phyloP scores from a whole-genome alignment of 2,113 vertebrate species.

The Pollachius pollachius region DNA sequence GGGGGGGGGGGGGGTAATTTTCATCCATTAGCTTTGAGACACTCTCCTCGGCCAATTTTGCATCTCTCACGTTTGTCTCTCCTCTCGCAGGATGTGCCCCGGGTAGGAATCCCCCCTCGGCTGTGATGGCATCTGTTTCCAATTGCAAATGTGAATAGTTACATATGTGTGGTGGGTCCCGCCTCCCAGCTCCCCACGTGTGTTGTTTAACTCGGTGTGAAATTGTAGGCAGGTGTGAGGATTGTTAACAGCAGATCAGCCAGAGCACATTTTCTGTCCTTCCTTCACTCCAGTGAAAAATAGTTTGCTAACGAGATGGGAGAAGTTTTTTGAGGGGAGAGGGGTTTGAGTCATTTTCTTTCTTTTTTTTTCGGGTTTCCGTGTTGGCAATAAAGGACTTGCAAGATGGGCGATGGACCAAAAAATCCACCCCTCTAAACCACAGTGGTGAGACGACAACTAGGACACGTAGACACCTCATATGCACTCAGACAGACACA shows the following conservation, averaged over 20 bases:
- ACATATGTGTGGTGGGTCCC: slow-evolving; percentile 47
- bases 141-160: slow-evolving; percentile 54
- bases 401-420: slow-evolving; percentile 41
- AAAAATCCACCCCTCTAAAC: slow-evolving; percentile 42
- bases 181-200: slow-evolving; percentile 33
- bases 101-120: slow-evolving; percentile 54
- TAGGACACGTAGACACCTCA: neutral
- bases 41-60: slow-evolving; percentile 70
- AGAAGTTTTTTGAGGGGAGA: slow-evolving; percentile 27
- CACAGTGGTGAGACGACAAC: slow-evolving; percentile 44
- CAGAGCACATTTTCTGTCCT: slow-evolving; percentile 30
- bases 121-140: slow-evolving; percentile 67
- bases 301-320: slow-evolving; percentile 44
- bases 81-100: slow-evolving; percentile 52
- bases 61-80: slow-evolving; percentile 59
- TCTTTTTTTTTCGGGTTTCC: neutral
- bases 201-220: slow-evolving; percentile 62
- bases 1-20: slow-evolving; percentile 71
- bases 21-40: slow-evolving; percentile 76
- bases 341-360: slow-evolving; percentile 17
- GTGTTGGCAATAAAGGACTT: slow-evolving; percentile 19
- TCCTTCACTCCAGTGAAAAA: slow-evolving; percentile 30
- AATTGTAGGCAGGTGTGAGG: slow-evolving; percentile 57
- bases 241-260: slow-evolving; percentile 50
- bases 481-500: neutral